Evolutionary conservation across 1,140 invertebrate genomes (phyloP).

Genomic region (Whitmania pigra): DNA sequence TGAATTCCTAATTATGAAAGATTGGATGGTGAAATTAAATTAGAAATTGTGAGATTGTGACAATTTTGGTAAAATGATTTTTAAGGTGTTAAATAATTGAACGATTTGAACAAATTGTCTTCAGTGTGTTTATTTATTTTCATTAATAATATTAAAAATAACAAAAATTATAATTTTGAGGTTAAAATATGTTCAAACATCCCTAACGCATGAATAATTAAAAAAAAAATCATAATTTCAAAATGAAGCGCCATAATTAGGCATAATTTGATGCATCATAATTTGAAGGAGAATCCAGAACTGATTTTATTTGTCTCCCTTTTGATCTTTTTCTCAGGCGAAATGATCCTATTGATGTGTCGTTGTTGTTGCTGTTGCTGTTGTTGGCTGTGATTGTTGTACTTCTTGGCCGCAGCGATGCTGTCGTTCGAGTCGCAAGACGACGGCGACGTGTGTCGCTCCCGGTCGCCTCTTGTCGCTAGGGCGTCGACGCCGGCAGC

Average conservation of each 20-base stretch:
- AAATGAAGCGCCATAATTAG: background rate
- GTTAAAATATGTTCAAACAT: background rate
- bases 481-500: background rate
- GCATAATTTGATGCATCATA: background rate
- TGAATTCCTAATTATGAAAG: background rate
- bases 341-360: constrained; percentile 5
- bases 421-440: constrained; percentile 7
- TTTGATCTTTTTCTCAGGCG: background rate
- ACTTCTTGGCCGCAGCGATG: background rate
- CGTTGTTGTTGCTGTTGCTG: background rate
- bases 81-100: too few species aligned
- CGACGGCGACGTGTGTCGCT: background rate
- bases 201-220: too few species aligned
- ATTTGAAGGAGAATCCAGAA: background rate
- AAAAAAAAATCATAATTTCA: background rate
- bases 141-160: background rate
- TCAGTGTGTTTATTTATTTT: background rate
- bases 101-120: too few species aligned
- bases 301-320: background rate
- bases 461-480: background rate
- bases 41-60: background rate
- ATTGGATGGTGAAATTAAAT: background rate
- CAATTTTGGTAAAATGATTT: background rate
- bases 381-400: background rate
- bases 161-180: background rate